Evolutionary conservation across 2,113 vertebrate genomes (phyloP).

Genomic region (Anthoscopus minutus): DNA sequence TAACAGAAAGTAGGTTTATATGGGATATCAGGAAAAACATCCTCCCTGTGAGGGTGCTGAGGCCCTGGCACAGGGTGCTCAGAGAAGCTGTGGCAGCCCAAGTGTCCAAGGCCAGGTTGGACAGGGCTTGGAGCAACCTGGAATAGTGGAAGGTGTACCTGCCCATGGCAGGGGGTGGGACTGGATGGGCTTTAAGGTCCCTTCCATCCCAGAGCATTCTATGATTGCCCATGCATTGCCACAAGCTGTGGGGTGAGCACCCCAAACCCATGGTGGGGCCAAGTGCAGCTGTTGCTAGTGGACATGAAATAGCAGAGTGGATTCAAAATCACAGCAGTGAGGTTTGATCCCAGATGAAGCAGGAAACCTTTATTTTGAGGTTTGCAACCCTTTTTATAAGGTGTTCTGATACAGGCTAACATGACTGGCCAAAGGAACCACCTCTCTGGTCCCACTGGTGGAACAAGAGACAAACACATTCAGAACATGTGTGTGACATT

Average conservation of each 20-base stretch:
- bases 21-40: rapidly evolving
- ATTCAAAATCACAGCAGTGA: no score
- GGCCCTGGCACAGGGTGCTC: neutral
- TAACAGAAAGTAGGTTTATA: neutral
- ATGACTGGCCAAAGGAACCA: no score
- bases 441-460: no score
- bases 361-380: no score
- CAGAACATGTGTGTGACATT: no score
- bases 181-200: neutral
- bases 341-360: no score
- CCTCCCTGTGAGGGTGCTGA: rapidly evolving
- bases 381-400: no score
- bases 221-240: no score
- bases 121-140: rapidly evolving
- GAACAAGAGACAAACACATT: no score
- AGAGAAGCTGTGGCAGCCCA: neutral
- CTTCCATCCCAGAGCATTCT: neutral
- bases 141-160: neutral
- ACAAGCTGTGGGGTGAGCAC: neutral
- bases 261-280: rapidly evolving
- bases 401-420: no score
- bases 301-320: no score
- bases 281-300: no score
- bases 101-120: neutral
- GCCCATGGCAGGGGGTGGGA: neutral